Conservation (phyloP, 35 echinoderm and acorn worm species). For the Strongylocentrotus purpuratus region DNA sequence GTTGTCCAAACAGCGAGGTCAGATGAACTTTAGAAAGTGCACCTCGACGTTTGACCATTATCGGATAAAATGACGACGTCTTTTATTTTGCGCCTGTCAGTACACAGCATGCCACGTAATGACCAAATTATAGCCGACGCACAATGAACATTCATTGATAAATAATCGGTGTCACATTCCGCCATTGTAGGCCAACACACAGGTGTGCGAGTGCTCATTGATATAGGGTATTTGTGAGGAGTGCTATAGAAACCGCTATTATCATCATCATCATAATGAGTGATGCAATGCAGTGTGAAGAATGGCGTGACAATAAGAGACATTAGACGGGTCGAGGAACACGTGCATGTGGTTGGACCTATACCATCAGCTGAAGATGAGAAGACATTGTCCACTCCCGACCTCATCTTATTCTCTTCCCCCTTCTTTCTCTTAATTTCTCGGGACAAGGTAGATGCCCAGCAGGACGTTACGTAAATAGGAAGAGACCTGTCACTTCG, state of each 20-base stretch:
- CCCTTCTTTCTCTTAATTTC: neutral
- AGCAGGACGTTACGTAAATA: slow-evolving; percentile 5
- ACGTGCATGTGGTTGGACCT: neutral
- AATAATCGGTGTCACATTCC: neutral
- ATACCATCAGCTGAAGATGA: neutral
- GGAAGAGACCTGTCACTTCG: slow-evolving; percentile 38
- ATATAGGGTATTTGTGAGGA: neutral
- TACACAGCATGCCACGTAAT: neutral
- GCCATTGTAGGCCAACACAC: neutral
- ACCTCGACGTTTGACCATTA: neutral
- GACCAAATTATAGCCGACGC: slow-evolving; percentile 19
- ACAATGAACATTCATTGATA: slow-evolving; percentile 13
- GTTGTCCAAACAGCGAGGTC: neutral
- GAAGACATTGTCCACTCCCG: neutral
- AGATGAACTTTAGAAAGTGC: neutral
- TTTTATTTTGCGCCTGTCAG: neutral
- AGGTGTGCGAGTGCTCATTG: neutral
- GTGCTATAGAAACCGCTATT: neutral
- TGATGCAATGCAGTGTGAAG: neutral
- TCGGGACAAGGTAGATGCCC: neutral
- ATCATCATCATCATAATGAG: neutral
- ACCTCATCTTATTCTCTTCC: neutral
- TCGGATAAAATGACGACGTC: neutral
- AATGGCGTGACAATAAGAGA: neutral
- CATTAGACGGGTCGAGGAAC: neutral